phyloP scores from a whole-genome alignment of 1,140 invertebrate genomes.

The Drosophila willistoni region DNA sequence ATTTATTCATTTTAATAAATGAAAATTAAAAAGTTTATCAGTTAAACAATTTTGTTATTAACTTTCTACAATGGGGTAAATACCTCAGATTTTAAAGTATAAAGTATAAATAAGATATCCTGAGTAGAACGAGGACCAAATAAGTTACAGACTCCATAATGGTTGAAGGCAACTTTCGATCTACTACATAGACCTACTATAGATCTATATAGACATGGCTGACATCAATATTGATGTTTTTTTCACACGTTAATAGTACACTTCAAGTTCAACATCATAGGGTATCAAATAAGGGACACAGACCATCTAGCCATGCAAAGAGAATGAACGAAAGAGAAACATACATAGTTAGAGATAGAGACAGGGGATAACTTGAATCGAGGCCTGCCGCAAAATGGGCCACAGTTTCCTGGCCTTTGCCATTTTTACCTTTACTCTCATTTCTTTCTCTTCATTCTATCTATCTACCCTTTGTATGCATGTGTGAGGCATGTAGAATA shows the following conservation, averaged over 20 bases:
- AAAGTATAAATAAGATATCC: no score
- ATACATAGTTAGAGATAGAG: background rate
- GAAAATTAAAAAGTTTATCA: no score
- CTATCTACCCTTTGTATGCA: conserved; percentile 38
- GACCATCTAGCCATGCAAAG: background rate
- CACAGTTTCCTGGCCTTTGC: conserved; percentile 39
- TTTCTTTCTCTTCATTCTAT: background rate
- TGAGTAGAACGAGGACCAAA: no score
- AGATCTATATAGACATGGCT: no score
- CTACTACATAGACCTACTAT: no score
- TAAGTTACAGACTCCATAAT: no score
- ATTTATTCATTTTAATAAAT: no score
- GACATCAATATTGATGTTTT: no score
- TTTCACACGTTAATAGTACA: background rate
- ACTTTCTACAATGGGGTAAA: no score
- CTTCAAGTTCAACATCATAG: background rate
- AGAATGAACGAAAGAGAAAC: background rate
- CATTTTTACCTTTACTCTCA: conserved; percentile 11
- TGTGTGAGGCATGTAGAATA: conserved; percentile 38
- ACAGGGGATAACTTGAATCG: background rate
- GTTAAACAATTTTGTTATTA: no score
- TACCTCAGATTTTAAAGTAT: no score
- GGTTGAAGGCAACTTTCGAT: no score
- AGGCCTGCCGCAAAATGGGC: conserved; percentile 49
- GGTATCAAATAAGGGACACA: conserved; percentile 13